Conservation (phyloP, 2,113 vertebrate genomes). For the Hippoglossus stenolepis region DNA sequence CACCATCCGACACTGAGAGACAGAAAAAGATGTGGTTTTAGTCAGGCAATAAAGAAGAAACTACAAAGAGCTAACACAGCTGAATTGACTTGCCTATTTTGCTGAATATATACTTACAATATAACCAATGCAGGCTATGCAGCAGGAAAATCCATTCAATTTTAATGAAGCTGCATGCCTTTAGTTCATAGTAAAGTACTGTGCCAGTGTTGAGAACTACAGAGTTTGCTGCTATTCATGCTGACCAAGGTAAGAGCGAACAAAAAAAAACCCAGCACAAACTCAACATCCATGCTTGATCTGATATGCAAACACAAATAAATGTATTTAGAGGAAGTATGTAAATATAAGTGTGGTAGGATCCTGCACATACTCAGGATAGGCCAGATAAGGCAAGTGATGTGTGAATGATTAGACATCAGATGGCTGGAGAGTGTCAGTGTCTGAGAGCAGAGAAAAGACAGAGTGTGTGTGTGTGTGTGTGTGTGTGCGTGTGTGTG, state of each 20-base stretch:
- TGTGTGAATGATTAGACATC: constrained; percentile 21
- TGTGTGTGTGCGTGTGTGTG: neutral
- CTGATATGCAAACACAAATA: neutral
- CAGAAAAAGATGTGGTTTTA: neutral
- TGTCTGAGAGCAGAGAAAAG: neutral
- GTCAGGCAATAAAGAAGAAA: neutral
- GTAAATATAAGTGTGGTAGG: neutral
- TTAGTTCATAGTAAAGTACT: constrained; percentile 8
- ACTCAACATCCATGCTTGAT: neutral
- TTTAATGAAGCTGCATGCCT: constrained; percentile 20
- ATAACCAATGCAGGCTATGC: neutral
- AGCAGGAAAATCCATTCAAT: constrained; percentile 25
- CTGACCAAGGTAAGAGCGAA: neutral
- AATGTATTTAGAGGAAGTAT: neutral
- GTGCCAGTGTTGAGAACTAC: neutral
- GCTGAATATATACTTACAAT: neutral
- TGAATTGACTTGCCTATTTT: neutral
- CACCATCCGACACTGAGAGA: constrained; percentile 90
- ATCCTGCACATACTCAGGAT: neutral
- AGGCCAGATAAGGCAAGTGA: neutral
- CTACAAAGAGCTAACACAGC: neutral
- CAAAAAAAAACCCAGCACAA: neutral
- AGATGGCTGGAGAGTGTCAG: constrained; percentile 23
- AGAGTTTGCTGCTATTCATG: neutral
- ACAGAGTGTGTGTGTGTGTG: too few relatives aligned